These are phyloP conservation scores for Lycia hirtaria DNA, from an alignment of 2,888 invertebrate genomes.

Conservation along the genomic window DNA sequence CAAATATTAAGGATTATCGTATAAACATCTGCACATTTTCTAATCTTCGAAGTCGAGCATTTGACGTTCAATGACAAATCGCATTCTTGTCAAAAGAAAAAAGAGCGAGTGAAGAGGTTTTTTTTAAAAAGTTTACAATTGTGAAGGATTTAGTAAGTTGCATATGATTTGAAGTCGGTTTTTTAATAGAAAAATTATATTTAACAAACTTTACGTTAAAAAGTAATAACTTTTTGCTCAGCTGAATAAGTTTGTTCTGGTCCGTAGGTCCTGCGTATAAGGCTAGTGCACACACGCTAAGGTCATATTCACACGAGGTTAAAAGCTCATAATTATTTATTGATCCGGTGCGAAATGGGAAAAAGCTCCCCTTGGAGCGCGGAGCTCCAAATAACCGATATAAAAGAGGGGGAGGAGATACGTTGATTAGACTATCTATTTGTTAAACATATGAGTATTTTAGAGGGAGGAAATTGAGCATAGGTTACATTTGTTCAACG, in stretches of 20 bases:
- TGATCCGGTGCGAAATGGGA: constrained; percentile 70
- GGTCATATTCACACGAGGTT: constrained; percentile 74
- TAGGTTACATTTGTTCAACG: constrained; percentile 19
- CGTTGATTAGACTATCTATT: constrained; percentile 49
- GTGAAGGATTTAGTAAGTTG: too few relatives aligned
- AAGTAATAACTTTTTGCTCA: background rate
- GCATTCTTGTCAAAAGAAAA: too few relatives aligned
- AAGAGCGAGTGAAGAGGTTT: too few relatives aligned
- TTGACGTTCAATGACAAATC: too few relatives aligned
- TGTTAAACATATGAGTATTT: constrained; percentile 37
- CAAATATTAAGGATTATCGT: too few relatives aligned
- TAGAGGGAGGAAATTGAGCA: constrained; percentile 25
- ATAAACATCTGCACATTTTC: too few relatives aligned
- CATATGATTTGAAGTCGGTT: too few relatives aligned
- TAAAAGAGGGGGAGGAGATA: constrained; percentile 39
- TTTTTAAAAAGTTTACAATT: too few relatives aligned
- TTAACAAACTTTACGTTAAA: background rate
- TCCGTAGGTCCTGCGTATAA: constrained; percentile 35
- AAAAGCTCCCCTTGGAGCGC: constrained; percentile 63
- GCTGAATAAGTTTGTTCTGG: constrained; percentile 33
- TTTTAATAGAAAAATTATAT: too few relatives aligned
- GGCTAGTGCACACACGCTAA: constrained; percentile 50
- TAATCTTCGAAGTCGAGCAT: too few relatives aligned
- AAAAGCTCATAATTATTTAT: constrained; percentile 67
- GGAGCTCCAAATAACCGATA: constrained; percentile 26